Conservation (phyloP, 2,888 invertebrate species). For the Leucania comma region DNA sequence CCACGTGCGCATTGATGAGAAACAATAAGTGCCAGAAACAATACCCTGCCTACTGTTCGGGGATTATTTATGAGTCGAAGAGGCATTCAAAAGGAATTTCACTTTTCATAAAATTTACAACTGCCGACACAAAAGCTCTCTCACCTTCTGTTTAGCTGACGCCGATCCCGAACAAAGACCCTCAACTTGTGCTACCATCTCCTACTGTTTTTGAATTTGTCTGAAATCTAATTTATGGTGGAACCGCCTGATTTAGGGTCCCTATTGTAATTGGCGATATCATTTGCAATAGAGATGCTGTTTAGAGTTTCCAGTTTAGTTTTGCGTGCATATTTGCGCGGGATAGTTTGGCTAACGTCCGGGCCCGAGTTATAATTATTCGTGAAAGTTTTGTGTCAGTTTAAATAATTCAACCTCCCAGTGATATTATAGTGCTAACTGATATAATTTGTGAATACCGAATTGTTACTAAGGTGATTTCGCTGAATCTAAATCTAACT, state of each 20-base stretch:
- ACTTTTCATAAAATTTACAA: slow-evolving; percentile 91
- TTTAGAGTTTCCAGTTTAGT: slow-evolving; percentile 79
- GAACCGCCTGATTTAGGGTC: slow-evolving; percentile 84
- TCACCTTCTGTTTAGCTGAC: slow-evolving; percentile 91
- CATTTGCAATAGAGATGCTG: slow-evolving; percentile 78
- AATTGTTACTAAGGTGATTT: slow-evolving; percentile 10
- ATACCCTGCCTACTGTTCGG: slow-evolving; percentile 86
- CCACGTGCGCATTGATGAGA: slow-evolving; percentile 85
- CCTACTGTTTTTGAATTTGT: slow-evolving; percentile 90
- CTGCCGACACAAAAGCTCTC: slow-evolving; percentile 86
- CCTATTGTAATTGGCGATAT: slow-evolving; percentile 87
- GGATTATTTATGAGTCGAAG: slow-evolving; percentile 88
- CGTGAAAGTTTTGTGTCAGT: slow-evolving; percentile 51
- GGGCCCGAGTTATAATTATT: slow-evolving; percentile 59
- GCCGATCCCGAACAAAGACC: slow-evolving; percentile 87
- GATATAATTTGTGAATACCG: slow-evolving; percentile 18
- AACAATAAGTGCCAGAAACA: slow-evolving; percentile 89
- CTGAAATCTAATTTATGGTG: slow-evolving; percentile 87
- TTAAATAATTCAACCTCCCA: slow-evolving; percentile 46
- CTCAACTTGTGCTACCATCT: slow-evolving; percentile 89
- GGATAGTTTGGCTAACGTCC: slow-evolving; percentile 70
- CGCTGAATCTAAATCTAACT: not conserved
- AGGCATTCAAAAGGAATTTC: slow-evolving; percentile 90
- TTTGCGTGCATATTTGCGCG: slow-evolving; percentile 73
- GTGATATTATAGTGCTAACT: slow-evolving; percentile 23